Evolutionary conservation across 2,113 vertebrate species (phyloP).

Genomic region (Orientallactaga bullata): DNA sequence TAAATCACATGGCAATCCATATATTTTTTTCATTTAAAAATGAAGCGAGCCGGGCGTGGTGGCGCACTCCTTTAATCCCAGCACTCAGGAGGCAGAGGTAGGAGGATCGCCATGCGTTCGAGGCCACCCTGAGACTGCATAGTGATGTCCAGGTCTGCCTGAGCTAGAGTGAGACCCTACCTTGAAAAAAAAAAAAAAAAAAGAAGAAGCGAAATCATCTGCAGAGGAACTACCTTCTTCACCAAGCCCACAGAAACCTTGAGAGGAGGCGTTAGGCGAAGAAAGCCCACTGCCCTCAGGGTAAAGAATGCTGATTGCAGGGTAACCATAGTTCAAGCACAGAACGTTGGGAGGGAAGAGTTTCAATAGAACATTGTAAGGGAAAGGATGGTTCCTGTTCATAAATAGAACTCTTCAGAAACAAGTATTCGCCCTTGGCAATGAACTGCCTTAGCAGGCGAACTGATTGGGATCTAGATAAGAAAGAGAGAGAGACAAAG

Average conservation of each 20-base stretch:
- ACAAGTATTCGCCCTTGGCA: conserved; percentile 37
- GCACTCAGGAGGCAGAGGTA: too few species aligned
- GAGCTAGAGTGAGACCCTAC: too few species aligned
- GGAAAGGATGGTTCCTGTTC: conserved; percentile 35
- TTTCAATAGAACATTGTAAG: conserved; percentile 28
- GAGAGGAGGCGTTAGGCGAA: not conserved
- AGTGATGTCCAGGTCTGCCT: too few species aligned
- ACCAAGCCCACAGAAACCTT: not conserved
- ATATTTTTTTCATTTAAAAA: not conserved
- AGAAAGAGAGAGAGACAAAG: not conserved
- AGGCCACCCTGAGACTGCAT: too few species aligned
- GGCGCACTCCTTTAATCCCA: too few species aligned
- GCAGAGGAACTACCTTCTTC: not conserved
- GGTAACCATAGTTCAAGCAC: not conserved
- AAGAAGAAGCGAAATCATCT: not conserved
- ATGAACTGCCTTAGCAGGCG: not conserved
- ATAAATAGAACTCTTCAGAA: conserved; percentile 49
- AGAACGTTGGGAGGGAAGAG: not conserved
- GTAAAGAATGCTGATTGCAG: not conserved
- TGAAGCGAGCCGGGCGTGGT: too few species aligned
- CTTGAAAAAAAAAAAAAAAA: not conserved
- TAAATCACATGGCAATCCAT: not conserved
- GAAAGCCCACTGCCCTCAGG: not conserved
- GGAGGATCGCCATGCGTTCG: too few species aligned
- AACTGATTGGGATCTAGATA: not conserved